Evolutionary conservation across 1,140 invertebrate genomes (phyloP).

Genomic region (Drosophila dunni): DNA sequence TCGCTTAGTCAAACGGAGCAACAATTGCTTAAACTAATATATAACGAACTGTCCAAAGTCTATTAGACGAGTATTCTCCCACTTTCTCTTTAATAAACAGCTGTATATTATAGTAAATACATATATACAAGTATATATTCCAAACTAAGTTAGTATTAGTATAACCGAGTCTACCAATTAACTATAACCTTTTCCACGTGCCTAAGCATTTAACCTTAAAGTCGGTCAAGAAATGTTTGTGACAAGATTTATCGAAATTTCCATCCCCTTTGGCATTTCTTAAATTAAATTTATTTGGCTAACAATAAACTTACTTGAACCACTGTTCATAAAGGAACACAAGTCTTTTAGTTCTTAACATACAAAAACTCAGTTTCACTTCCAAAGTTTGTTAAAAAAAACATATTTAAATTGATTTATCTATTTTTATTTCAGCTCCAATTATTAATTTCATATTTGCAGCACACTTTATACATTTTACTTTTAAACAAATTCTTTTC

Average conservation of each 20-base stretch:
- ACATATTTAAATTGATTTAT: constrained; percentile 4
- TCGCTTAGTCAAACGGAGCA: constrained; percentile 54
- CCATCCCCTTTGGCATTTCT: too few relatives aligned
- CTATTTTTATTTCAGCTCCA: constrained; percentile 31
- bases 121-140: too few relatives aligned
- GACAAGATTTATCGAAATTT: too few relatives aligned
- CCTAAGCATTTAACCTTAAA: constrained; percentile 4
- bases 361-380: neutral
- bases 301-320: too few relatives aligned
- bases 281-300: too few relatives aligned
- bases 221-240: too few relatives aligned
- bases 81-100: constrained; percentile 21
- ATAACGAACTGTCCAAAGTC: constrained; percentile 49
- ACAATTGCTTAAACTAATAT: constrained; percentile 54
- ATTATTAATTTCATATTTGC: constrained; percentile 33
- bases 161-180: constrained; percentile 43
- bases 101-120: constrained; percentile 12
- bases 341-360: neutral
- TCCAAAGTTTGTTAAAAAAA: neutral
- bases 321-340: neutral
- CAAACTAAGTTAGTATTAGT: constrained; percentile 21
- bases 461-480: constrained; percentile 5
- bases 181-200: constrained; percentile 27
- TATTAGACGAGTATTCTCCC: constrained; percentile 43
- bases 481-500: constrained; percentile 8